A percentile compares a stretch with the other conserved stretches of the same genome.
Conservation (phyloP, 2,113 vertebrate genomes). For the Vulpes vulpes region DNA sequence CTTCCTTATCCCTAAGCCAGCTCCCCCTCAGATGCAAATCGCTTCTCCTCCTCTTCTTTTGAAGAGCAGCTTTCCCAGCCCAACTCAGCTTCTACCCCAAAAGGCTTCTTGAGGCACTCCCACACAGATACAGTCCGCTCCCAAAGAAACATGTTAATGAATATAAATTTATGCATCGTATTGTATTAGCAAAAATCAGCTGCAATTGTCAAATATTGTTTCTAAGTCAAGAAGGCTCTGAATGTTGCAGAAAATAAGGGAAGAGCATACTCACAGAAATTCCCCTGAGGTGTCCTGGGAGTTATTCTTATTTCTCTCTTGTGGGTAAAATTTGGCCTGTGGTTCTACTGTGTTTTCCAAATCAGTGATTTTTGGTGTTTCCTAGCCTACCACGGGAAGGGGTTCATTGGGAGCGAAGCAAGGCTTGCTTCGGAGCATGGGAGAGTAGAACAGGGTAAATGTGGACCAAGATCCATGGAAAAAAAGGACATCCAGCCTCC, state of each 20-base stretch:
- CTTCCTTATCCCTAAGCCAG: background rate
- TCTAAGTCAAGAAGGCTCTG: constrained; percentile 40
- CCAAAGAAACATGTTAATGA: background rate
- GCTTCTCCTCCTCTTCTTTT: background rate
- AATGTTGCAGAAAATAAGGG: constrained; percentile 49
- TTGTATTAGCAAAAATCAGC: background rate
- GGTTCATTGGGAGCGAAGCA: constrained; percentile 26
- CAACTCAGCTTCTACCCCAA: background rate
- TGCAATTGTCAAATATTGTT: background rate
- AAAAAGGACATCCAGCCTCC: background rate
- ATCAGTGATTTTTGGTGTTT: constrained; percentile 60
- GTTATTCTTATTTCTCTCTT: constrained; percentile 72
- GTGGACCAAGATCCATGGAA: background rate
- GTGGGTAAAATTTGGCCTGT: constrained; percentile 64
- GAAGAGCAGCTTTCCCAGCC: background rate
- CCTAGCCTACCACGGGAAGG: constrained; percentile 41
- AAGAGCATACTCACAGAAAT: constrained; percentile 18
- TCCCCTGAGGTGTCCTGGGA: constrained; percentile 45
- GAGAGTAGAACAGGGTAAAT: background rate
- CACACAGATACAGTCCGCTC: background rate
- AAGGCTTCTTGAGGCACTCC: background rate
- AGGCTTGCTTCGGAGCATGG: background rate
- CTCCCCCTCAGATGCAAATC: background rate
- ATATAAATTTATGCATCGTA: background rate
- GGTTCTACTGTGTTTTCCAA: constrained; percentile 65